A percentile compares a stretch with the other conserved stretches of the same genome.
Evolutionary conservation across 1,140 invertebrate species (phyloP).

Genomic region (Macrosteles quadrilineatus): DNA sequence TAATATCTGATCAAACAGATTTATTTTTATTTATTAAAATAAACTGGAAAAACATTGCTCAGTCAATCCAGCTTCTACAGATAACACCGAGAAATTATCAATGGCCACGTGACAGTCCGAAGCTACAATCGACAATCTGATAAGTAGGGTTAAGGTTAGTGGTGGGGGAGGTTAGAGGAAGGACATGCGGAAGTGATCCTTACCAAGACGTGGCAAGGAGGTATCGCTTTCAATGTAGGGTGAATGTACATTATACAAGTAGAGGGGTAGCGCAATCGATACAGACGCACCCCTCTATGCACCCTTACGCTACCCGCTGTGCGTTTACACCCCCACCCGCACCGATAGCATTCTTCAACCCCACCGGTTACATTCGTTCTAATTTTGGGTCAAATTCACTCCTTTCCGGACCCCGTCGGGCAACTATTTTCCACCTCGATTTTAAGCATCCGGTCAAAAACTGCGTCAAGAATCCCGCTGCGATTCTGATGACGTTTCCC

Average conservation of each 20-base stretch:
- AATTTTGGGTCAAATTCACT: conserved; percentile 12
- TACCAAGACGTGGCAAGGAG: background rate
- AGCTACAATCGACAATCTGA: too few species aligned
- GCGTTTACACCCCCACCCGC: background rate
- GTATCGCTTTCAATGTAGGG: conserved; percentile 17
- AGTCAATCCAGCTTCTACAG: too few species aligned
- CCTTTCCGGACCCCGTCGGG: background rate
- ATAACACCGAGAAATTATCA: too few species aligned
- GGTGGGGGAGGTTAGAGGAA: background rate
- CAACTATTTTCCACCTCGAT: too few species aligned
- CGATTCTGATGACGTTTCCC: too few species aligned
- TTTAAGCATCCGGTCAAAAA: too few species aligned
- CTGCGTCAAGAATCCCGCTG: too few species aligned
- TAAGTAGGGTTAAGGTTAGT: background rate
- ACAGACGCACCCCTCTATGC: conserved; percentile 19
- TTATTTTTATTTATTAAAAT: too few species aligned
- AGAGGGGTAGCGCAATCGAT: conserved; percentile 16
- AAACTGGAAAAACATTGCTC: too few species aligned
- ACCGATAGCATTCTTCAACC: too few species aligned
- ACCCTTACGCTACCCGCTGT: conserved; percentile 14
- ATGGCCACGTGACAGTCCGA: too few species aligned
- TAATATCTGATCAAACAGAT: too few species aligned
- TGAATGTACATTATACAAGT: conserved; percentile 14
- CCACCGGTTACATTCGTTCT: conserved; percentile 3
- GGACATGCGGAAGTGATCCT: background rate